These are phyloP conservation scores for Graphium colonna DNA, from an alignment of 2,888 invertebrate species.

Conservation along the genomic window DNA sequence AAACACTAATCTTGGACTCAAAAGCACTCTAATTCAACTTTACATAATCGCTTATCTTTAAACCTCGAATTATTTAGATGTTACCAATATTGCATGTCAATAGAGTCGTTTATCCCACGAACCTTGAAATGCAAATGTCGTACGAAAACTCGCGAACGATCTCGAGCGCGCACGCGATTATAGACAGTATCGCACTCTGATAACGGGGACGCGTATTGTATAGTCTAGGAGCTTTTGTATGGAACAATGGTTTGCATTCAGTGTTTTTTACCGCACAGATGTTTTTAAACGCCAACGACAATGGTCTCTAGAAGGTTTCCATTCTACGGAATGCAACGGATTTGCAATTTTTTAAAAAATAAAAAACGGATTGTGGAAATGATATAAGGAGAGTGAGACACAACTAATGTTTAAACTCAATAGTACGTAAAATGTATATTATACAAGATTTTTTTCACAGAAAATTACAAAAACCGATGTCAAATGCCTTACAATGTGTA, in stretches of 20 bases:
- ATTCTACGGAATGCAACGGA: too few relatives aligned
- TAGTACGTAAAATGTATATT: too few relatives aligned
- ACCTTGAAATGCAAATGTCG: slow-evolving; percentile 24
- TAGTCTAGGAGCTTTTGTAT: slow-evolving; percentile 18
- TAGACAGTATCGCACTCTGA: slow-evolving; percentile 19
- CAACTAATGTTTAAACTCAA: too few relatives aligned
- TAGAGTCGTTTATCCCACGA: slow-evolving; percentile 30
- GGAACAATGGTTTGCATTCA: slow-evolving; percentile 14
- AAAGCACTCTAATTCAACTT: slow-evolving; percentile 6
- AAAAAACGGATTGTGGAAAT: too few relatives aligned
- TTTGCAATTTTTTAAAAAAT: too few relatives aligned
- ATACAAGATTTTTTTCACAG: too few relatives aligned
- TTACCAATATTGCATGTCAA: background rate
- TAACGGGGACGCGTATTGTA: slow-evolving; percentile 17
- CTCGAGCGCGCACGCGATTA: slow-evolving; percentile 12
- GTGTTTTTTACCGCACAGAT: slow-evolving; percentile 21
- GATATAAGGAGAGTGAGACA: too few relatives aligned
- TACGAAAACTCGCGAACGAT: background rate
- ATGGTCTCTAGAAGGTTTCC: background rate
- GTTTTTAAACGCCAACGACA: slow-evolving; percentile 7
- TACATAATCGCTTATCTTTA: slow-evolving; percentile 8
- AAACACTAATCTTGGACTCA: too few relatives aligned
- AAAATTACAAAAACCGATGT: too few relatives aligned
- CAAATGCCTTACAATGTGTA: too few relatives aligned
- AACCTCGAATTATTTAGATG: too few relatives aligned